Base-by-base conservation (phyloP, 2,888 invertebrate genomes). In the Calephelis perditalis region DNA sequence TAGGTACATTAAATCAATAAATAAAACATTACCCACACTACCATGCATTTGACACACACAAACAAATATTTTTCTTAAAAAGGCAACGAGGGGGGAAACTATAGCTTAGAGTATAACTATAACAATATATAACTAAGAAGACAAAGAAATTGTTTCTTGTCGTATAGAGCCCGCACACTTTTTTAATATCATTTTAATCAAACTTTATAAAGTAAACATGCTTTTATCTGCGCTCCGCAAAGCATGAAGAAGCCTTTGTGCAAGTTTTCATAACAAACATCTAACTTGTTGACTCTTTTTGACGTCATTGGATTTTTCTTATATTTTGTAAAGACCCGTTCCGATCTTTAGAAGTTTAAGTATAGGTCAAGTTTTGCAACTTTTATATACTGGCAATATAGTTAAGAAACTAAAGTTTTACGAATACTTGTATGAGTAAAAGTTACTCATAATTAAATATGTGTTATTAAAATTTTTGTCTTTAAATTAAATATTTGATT, bases 181-280 rank as follows among this genome's bases (percentile, higher is more conserved):
- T 15, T 47, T 47, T 15, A 47, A 15, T 47, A 47, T 49, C 15
- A 49, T 49, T 49, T 49, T 26, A 49, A 49, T 49, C 26, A 15
- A 26, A 26, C 26, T 49, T 49, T 49, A 49, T 49, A 26, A 3
- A 26, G 26, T 49, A 49, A 9, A 49, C 7, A 49, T 49, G 49
- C 49, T 9, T 49, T 26, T 49, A 49, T 49, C 49, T 49, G 49
- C n/a, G 15, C 15, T 40, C 8, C 15, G 9, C 49, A 49, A 15
- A 49, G 49, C 49, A 26, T 26, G 49, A 49, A 26, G 49, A 49
- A 15, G 49, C 49, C 15, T 49, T 49, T 49, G 49, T 49, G 26
- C 49, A 49, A 49, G 49, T 26, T 49, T 47, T 26, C 49, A 49
- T 26, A 15, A n/a, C 49, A 49, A 49, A 15, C 49, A 49, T 49